Conservation (phyloP, 1,140 invertebrate species). For the Notospermus geniculatus region DNA sequence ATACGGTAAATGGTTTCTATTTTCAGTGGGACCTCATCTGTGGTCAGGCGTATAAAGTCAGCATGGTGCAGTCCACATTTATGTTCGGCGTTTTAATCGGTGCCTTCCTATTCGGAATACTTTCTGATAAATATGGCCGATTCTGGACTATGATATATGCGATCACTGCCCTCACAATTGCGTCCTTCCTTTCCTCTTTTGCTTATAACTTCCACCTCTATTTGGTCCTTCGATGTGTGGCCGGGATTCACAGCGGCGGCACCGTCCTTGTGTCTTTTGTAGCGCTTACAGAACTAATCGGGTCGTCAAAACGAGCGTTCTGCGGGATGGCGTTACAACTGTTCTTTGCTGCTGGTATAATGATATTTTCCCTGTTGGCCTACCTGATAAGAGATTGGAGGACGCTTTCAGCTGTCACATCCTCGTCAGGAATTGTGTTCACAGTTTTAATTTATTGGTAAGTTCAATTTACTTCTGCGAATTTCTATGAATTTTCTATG, state of each 20-base stretch:
- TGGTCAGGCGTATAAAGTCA: slow-evolving; percentile 19
- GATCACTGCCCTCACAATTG: not conserved
- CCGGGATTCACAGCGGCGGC: slow-evolving; percentile 16
- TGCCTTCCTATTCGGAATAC: slow-evolving; percentile 17
- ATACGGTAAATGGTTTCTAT: not conserved
- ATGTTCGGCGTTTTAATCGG: slow-evolving; percentile 22
- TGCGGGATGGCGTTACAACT: slow-evolving; percentile 66
- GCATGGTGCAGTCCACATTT: slow-evolving; percentile 18
- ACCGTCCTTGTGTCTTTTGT: slow-evolving; percentile 18
- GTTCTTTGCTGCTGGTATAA: slow-evolving; percentile 69
- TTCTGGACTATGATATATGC: slow-evolving; percentile 11
- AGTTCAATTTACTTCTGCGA: not conserved
- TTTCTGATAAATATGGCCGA: slow-evolving; percentile 22
- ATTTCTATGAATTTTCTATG: too few species aligned
- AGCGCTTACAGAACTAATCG: slow-evolving; percentile 66
- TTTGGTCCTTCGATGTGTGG: slow-evolving; percentile 6
- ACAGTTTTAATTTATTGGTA: slow-evolving; percentile 1
- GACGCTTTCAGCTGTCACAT: slow-evolving; percentile 51
- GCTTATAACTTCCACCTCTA: not conserved
- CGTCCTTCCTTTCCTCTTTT: not conserved
- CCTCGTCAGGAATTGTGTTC: not conserved
- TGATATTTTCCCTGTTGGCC: slow-evolving; percentile 69
- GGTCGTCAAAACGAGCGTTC: slow-evolving; percentile 67
- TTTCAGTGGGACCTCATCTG: slow-evolving; percentile 25
- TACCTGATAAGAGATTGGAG: slow-evolving; percentile 72